Conservation (phyloP, 1,140 invertebrate genomes). For the Drosophila bipectinata region DNA sequence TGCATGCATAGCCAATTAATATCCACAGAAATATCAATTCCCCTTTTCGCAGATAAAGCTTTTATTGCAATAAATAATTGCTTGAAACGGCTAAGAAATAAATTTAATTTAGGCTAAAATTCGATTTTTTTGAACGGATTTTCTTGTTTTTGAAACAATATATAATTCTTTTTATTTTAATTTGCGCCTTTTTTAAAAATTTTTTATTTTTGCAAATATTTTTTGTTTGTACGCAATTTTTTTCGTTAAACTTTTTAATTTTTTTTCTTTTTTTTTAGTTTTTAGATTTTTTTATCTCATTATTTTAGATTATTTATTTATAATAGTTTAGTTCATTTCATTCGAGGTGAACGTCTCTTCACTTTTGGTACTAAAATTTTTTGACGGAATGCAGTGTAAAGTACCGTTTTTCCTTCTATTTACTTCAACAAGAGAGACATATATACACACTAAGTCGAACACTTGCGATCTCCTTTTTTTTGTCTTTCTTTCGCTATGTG, state of each 20-base stretch:
- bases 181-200: slow-evolving; percentile 15
- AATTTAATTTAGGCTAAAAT: slow-evolving; percentile 28
- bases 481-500: slow-evolving; percentile 19
- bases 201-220: slow-evolving; percentile 31
- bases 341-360: slow-evolving; percentile 16
- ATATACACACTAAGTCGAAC: slow-evolving; percentile 25
- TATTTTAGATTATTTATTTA: slow-evolving; percentile 9
- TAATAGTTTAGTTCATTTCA: slow-evolving; percentile 36
- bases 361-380: slow-evolving; percentile 1
- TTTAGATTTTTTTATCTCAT: slow-evolving; percentile 20
- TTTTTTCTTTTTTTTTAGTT: slow-evolving; percentile 19
- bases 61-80: slow-evolving; percentile 45
- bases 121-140: slow-evolving; percentile 18
- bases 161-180: slow-evolving; percentile 8
- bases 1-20: slow-evolving; percentile 49
- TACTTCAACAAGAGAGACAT: slow-evolving; percentile 19
- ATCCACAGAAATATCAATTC: not conserved
- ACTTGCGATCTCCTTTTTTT: slow-evolving; percentile 17
- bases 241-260: slow-evolving; percentile 4
- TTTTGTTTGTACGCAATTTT: slow-evolving; percentile 11
- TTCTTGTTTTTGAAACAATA: slow-evolving; percentile 10
- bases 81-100: slow-evolving; percentile 8
- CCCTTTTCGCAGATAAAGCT: slow-evolving; percentile 19
- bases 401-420: slow-evolving; percentile 40
- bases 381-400: slow-evolving; percentile 51